Evolutionary conservation across 2,113 vertebrate species (phyloP), one percentile per base, ranked within the genome.

Genomic region (Crypturellus undulatus): DNA sequence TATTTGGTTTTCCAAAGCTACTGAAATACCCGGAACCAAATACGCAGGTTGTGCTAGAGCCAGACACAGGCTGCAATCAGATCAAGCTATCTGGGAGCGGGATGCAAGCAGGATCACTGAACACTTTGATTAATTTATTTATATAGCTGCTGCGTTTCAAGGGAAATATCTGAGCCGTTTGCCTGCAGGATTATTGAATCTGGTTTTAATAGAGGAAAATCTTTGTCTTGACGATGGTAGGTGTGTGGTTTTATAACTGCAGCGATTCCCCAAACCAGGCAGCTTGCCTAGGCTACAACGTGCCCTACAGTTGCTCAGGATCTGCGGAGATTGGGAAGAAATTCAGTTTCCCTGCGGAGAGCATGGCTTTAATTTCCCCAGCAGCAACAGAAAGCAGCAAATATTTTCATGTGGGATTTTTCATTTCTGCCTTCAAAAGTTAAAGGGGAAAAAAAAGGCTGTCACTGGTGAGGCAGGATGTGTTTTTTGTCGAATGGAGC

Each of bases 121-220:
- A 22, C 11, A 19, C 36, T 78, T 87, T 38, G 47, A 38, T 52
- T 19, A 51, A 49, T 87, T 87, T 89, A 63, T 91, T 95, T 94
- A 26, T 68, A 3, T 19, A 42, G 34, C 34, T 79, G 28, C 38
- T 10, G 58, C 45, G 20, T 71, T 95, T 60, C 34, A 24, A 42
- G 67, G 38, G 43, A 47, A 63, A 21, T 0, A 0, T 58, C 84
- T 43, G 67, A 90, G 24, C 71, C 4, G 3, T 87, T 94, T 90
- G n/a, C 40, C 25, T 51, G 67, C 19, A 91, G 32, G 19, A 47
- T 49, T 78, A 69, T 47, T 67, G 64, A 38, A n/a, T 88, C 67
- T 95, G 85, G 15, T 83, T 94, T 87, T 78, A 88, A 77, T 49
- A 51, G 79, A 94, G 84, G 60, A 62, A 67, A 78, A 49, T 73